A percentile compares a stretch with the other conserved stretches of the same genome.
These are phyloP conservation scores for Ceratitis capitata DNA, from an alignment of 1,140 invertebrate genomes.

Conservation along the genomic window DNA sequence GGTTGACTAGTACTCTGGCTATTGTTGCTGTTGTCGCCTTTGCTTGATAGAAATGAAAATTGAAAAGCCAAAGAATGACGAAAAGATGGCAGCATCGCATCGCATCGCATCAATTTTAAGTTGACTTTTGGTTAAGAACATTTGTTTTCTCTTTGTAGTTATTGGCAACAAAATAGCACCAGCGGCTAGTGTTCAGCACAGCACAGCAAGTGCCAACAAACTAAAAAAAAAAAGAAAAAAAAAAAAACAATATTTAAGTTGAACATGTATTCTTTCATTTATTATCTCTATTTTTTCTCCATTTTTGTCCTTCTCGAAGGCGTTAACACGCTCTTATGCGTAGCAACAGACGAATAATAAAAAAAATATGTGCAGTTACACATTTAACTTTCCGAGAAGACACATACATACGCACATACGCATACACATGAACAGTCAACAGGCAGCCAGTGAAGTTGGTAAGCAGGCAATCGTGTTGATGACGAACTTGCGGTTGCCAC, in stretches of 20 bases:
- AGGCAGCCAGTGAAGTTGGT: neutral
- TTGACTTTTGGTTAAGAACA: slow-evolving; percentile 32
- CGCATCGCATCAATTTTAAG: neutral
- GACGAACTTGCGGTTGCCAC: slow-evolving; percentile 10
- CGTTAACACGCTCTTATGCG: neutral
- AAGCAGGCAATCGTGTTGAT: slow-evolving; percentile 25
- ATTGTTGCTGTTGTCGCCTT: neutral
- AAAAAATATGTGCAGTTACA: neutral
- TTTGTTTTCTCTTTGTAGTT: slow-evolving; percentile 22
- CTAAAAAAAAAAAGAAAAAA: no score
- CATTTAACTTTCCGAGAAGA: neutral
- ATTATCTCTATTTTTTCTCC: neutral
- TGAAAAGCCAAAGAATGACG: slow-evolving; percentile 13
- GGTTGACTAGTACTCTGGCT: neutral
- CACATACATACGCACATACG: neutral
- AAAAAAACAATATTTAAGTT: neutral
- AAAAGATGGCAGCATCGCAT: slow-evolving; percentile 22
- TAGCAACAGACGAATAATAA: no score
- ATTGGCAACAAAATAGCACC: slow-evolving; percentile 31
- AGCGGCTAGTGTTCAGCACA: slow-evolving; percentile 1
- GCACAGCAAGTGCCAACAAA: slow-evolving; percentile 26
- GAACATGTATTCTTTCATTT: neutral
- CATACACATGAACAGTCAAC: neutral
- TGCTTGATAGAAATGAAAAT: slow-evolving; percentile 22
- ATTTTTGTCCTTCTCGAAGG: neutral